These are phyloP conservation scores for Drusus annulatus DNA, from an alignment of 1,140 invertebrate genomes.

Conservation along the genomic window DNA sequence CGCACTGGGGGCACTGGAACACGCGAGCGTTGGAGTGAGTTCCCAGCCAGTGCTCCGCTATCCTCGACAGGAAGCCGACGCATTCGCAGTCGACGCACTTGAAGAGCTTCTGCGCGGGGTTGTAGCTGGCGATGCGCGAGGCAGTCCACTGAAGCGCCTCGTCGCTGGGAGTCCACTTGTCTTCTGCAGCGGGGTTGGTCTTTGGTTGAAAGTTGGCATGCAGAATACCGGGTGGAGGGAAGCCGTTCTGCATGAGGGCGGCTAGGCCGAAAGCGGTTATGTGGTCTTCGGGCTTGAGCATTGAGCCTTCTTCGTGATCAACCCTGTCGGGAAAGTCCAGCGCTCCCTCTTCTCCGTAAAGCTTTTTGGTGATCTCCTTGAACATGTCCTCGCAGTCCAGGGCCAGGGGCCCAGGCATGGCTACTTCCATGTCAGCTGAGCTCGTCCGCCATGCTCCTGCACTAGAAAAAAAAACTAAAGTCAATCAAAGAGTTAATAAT, in stretches of 20 bases:
- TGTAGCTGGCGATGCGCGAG: conserved; percentile 81
- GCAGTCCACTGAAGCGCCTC: conserved; percentile 79
- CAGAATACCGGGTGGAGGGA: conserved; percentile 74
- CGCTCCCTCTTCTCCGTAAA: conserved; percentile 86
- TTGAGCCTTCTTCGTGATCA: conserved; percentile 69
- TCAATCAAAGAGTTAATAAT: neutral
- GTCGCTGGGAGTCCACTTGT: conserved; percentile 80
- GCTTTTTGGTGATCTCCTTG: conserved; percentile 91
- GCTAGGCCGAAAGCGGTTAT: conserved; percentile 79
- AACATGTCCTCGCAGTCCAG: conserved; percentile 74
- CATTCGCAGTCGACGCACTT: conserved; percentile 85
- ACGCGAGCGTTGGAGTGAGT: conserved; percentile 83
- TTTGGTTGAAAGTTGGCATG: conserved; percentile 72
- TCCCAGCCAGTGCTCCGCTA: conserved; percentile 89
- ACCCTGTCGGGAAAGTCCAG: conserved; percentile 68
- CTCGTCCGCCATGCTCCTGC: conserved; percentile 43
- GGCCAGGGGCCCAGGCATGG: conserved; percentile 62
- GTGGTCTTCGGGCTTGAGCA: conserved; percentile 78
- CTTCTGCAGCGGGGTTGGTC: conserved; percentile 71
- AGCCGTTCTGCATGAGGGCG: conserved; percentile 81
- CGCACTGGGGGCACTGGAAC: conserved; percentile 81
- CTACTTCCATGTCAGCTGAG: conserved; percentile 58
- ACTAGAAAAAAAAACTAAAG: conserved; percentile 15
- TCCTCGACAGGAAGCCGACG: conserved; percentile 82
- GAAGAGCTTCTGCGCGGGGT: conserved; percentile 81